Conservation (phyloP, 2,888 invertebrate species). For the Phortica okadai region DNA sequence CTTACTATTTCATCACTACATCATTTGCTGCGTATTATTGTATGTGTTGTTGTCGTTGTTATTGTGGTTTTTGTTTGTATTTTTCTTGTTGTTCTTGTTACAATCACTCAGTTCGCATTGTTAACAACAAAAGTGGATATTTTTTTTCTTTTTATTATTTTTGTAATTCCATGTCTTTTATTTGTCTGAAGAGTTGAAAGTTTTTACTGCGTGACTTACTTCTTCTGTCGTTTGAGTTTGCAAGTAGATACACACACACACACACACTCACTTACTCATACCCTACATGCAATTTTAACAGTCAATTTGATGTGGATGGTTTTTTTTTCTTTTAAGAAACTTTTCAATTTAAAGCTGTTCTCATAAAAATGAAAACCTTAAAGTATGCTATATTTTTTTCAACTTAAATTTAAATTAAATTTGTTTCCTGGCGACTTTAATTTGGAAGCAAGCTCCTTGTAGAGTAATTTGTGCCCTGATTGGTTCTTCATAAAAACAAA, state of each 20-base stretch:
- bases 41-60: constrained; percentile 2
- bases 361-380: no score
- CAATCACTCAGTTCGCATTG: constrained; percentile 45
- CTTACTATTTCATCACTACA: not conserved
- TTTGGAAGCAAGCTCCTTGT: no score
- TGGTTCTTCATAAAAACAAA: no score
- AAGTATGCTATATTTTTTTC: no score
- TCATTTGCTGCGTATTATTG: not conserved
- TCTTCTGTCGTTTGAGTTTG: constrained; percentile 55
- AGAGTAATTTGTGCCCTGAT: no score
- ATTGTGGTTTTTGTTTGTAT: not conserved
- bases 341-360: no score
- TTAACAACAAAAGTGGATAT: constrained; percentile 48
- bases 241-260: constrained; percentile 30
- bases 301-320: not conserved
- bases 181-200: constrained; percentile 43
- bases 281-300: not conserved
- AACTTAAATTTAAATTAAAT: no score
- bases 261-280: not conserved
- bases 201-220: constrained; percentile 64
- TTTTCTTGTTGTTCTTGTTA: constrained; percentile 32
- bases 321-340: constrained; percentile 39
- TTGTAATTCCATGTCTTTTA: constrained; percentile 54
- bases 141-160: constrained; percentile 47
- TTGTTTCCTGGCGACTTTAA: no score